phyloP scores from a whole-genome alignment of 2,113 vertebrate species.

The Excalfactoria chinensis region DNA sequence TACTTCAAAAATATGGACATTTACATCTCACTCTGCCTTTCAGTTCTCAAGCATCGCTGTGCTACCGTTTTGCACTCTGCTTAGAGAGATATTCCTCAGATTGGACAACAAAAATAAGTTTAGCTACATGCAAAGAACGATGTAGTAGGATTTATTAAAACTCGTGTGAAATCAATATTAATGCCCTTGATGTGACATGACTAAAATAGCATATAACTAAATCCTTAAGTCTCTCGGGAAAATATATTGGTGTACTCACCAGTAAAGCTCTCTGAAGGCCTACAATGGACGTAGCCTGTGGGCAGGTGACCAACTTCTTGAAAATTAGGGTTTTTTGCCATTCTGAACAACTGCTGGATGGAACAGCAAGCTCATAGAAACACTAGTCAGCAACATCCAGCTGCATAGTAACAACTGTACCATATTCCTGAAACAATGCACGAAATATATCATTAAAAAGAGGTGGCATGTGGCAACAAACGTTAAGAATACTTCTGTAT shows the following conservation, averaged over 20 bases:
- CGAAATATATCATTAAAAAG: not conserved
- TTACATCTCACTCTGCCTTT: not conserved
- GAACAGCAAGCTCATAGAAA: slow-evolving; percentile 43
- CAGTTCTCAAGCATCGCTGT: not conserved
- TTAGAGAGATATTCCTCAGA: fast-evolving
- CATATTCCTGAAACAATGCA: slow-evolving; percentile 46
- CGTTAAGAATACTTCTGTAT: not conserved
- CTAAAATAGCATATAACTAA: not conserved
- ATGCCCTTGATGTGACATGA: not conserved
- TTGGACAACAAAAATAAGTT: not conserved
- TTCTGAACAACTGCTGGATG: slow-evolving; percentile 6
- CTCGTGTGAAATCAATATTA: not conserved
- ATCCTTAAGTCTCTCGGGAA: not conserved
- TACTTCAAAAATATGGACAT: not conserved
- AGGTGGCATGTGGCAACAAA: not conserved
- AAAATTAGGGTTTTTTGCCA: slow-evolving; percentile 71
- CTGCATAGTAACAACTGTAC: slow-evolving; percentile 32
- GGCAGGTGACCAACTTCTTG: slow-evolving; percentile 46
- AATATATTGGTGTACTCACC: not conserved
- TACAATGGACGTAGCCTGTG: slow-evolving; percentile 1
- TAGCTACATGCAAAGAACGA: not conserved
- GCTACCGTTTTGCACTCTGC: fast-evolving
- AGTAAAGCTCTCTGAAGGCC: slow-evolving; percentile 44
- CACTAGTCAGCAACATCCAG: not conserved
- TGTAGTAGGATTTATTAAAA: not conserved